Evolutionary conservation across 2,113 vertebrate genomes (phyloP), one percentile per base, ranked within the genome.

Genomic region (Anguilla rostrata): DNA sequence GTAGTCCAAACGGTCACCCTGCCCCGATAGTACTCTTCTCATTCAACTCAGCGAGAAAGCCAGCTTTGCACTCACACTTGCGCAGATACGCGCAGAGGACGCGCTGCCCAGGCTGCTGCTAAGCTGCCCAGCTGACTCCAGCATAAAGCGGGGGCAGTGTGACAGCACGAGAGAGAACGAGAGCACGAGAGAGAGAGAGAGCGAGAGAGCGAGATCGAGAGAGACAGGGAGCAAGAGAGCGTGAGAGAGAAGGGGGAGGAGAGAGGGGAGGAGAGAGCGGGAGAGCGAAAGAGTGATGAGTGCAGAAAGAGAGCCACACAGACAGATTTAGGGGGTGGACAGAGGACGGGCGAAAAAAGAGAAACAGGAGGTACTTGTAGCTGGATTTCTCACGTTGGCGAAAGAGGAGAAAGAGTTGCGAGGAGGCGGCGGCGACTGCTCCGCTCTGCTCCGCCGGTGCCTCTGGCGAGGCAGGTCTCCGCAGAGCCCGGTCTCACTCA

Each of bases 71-170:
- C 86, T 86, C 84, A 82, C 82, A 80, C 39, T 46, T 83, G 89
- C 84, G 91, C 91, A 92, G 92, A 91, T 92, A 89, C 87, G 84
- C 92, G 92, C 88, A 87, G 89, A 86, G 91, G 82, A 53, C 78
- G n/a, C 29, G 16, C 71, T 60, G 29, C 83, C 39, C 29, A 6
- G 46, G 85, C 75, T 41, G 49, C 78, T 81, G 78, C 90, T 90
- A 90, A 92, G 92, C 89, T 90, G 92, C 91, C 91, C 91, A 92
- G 91, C 85, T 90, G 91, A 93, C 82, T 93, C 88, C 90, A 82
- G 91, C 90, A 90, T 91, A 89, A 86, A 86, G 83, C 81, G 85
- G 91, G 89, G 90, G 91, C 89, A 88, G 92, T 91, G 91, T 93
- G 92, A 93, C 92, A 94, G 79, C 40, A 41, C 83, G 84, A 88